phyloP scores from a whole-genome alignment of 2,113 vertebrate genomes.

The Hemicordylus capensis region DNA sequence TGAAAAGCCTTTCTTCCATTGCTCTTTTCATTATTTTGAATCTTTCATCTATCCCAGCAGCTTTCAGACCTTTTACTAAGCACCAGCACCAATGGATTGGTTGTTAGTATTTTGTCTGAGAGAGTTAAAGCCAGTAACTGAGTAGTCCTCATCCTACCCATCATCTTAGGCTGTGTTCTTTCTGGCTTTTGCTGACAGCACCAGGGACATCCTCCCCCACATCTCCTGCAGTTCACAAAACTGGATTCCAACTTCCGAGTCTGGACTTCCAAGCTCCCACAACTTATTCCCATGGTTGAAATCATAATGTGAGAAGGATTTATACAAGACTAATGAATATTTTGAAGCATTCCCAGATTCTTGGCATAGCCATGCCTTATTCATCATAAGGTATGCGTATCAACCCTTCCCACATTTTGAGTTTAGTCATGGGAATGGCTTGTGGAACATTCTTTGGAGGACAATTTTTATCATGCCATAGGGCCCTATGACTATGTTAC shows the following conservation, averaged over 20 bases:
- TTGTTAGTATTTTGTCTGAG: neutral
- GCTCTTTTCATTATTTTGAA: neutral
- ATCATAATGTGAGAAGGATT: constrained; percentile 26
- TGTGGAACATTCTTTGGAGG: neutral
- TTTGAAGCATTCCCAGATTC: constrained; percentile 31
- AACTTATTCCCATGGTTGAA: constrained; percentile 29
- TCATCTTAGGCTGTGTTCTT: neutral
- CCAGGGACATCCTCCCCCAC: neutral
- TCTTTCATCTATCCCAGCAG: neutral
- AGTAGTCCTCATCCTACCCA: neutral
- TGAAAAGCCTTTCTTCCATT: neutral
- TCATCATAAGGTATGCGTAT: constrained; percentile 9
- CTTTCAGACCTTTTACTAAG: neutral
- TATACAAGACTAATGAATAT: constrained; percentile 33
- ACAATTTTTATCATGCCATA: neutral
- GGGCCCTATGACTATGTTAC: neutral
- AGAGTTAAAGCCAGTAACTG: neutral
- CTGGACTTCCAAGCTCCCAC: constrained; percentile 3
- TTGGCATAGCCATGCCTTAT: constrained; percentile 30
- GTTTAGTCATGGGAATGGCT: constrained; percentile 34
- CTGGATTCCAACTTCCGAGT: constrained; percentile 1
- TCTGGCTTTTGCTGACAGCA: neutral
- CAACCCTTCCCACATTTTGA: constrained; percentile 25
- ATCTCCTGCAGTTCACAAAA: neutral
- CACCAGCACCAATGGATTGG: neutral